Base-by-base conservation (phyloP, 2,888 invertebrate species). In the Cerastoderma edule region DNA sequence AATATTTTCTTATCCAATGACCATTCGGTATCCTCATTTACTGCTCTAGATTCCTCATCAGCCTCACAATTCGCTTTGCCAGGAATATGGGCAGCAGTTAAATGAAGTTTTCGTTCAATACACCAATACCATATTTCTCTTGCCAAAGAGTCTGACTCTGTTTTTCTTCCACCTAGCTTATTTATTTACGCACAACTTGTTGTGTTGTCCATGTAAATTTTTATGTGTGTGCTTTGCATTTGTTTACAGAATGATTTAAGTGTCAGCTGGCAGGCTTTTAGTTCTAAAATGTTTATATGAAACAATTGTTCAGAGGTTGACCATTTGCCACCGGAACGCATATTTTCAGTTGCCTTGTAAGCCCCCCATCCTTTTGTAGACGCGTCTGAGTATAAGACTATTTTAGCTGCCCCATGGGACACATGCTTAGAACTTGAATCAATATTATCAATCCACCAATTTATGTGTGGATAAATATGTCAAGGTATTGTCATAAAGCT, bases 21-120 rank as follows among this genome's bases (percentile, higher is more conserved):
- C 79, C 83, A 75, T 71, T 83, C 79, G 13, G 72, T 19, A 39
- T 80, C 82, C 44, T 74, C 72, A 64, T 77, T 82, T 3, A 74
- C 27, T 39, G 44, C 46, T 22, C 79, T 53, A 0, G 76, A 79
- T 19, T 74, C 27, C 13, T 50, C 56, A 39, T 79, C 82, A 6
- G 78, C 80, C 24, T 69, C 32, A 10, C 13, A 16, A 57, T 79
- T 83, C 2, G 28, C 0, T n/a, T n/a, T 30, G 5, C 77, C 83
- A 19, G 77, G 64, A 5, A 83, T 19, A 68, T 75, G 78, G 1
- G 66, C 64, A 1, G 73, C 83, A 50, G 63, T 68, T 19, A 83
- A 10, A 27, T 65, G 63, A 19, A 73, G 50, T 0, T 50, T n/a
- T 22, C 39, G 19, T 1, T 63, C 48, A 6, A 73, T 73, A 32